Conservation (phyloP, 1,140 invertebrate species). For the Dreissena polymorpha region DNA sequence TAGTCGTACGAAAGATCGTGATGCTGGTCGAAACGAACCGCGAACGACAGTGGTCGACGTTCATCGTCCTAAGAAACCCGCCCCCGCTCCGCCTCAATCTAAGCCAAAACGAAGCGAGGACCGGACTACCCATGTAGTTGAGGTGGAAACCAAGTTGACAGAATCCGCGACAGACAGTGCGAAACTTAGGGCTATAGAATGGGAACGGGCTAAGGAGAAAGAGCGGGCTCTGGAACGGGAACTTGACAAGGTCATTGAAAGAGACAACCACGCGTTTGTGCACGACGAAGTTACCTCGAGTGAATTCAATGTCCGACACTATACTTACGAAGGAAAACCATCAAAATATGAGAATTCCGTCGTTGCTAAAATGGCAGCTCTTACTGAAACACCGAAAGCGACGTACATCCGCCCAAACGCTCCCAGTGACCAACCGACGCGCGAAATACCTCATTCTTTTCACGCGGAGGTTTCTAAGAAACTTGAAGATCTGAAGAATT, state of each 20-base stretch:
- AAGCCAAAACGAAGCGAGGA: conserved; percentile 11
- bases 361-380: conserved; percentile 52
- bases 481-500: conserved; percentile 25
- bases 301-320: conserved; percentile 42
- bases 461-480: conserved; percentile 43
- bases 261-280: conserved; percentile 40
- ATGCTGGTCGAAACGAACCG: neutral
- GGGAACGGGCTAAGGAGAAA: conserved; percentile 12
- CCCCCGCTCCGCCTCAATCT: conserved; percentile 32
- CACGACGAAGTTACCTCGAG: conserved; percentile 18
- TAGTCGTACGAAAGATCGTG: conserved; percentile 19
- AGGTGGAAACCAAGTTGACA: conserved; percentile 20
- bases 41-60: conserved; percentile 40
- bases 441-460: conserved; percentile 16
- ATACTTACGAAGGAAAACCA: conserved; percentile 46
- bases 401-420: conserved; percentile 29
- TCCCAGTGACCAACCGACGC: neutral
- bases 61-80: conserved; percentile 40
- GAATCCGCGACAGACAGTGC: conserved; percentile 54
- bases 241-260: neutral
- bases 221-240: conserved; percentile 11
- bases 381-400: conserved; percentile 42
- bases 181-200: conserved; percentile 52
- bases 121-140: neutral
- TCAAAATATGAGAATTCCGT: conserved; percentile 35